These are phyloP conservation scores for Calliphora vomitoria DNA, from an alignment of 2,888 invertebrate species.

Conservation along the genomic window DNA sequence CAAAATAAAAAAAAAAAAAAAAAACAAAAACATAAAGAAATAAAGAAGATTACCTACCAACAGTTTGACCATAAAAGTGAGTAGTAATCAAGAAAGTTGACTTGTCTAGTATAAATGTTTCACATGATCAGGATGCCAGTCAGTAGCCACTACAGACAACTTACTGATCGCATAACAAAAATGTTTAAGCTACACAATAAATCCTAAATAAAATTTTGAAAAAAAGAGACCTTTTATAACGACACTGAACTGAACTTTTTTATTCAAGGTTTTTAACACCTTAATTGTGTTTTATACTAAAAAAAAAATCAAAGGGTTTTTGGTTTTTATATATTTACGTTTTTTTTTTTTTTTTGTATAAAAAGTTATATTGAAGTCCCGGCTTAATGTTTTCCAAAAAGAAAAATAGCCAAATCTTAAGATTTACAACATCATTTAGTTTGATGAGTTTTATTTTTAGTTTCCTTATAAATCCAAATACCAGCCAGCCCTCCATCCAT, in stretches of 20 bases:
- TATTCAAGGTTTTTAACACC: constrained; percentile 67
- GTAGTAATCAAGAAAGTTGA: constrained; percentile 48
- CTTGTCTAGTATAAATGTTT: constrained; percentile 18
- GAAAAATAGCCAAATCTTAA: constrained; percentile 38
- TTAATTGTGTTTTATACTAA: constrained; percentile 56
- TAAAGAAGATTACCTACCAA: constrained; percentile 45
- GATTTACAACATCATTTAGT: constrained; percentile 65
- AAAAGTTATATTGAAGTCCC: neutral
- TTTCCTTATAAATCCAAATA: constrained; percentile 44
- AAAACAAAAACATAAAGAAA: constrained; percentile 39
- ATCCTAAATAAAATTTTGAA: constrained; percentile 9
- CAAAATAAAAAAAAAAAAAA: constrained; percentile 10
- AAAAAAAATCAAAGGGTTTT: constrained; percentile 20
- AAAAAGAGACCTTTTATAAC: constrained; percentile 39
- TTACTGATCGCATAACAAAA: constrained; percentile 37
- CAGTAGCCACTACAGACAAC: neutral
- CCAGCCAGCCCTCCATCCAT: neutral
- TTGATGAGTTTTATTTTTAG: constrained; percentile 52
- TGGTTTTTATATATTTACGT: neutral
- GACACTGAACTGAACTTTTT: constrained; percentile 48
- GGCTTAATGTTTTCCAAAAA: constrained; percentile 9
- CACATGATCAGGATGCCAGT: neutral
- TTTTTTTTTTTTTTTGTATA: constrained; percentile 18
- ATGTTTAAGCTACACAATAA: constrained; percentile 27
- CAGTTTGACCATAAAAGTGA: constrained; percentile 42